phyloP scores from a whole-genome alignment of 2,113 vertebrate species.

The Grammomys surdaster region DNA sequence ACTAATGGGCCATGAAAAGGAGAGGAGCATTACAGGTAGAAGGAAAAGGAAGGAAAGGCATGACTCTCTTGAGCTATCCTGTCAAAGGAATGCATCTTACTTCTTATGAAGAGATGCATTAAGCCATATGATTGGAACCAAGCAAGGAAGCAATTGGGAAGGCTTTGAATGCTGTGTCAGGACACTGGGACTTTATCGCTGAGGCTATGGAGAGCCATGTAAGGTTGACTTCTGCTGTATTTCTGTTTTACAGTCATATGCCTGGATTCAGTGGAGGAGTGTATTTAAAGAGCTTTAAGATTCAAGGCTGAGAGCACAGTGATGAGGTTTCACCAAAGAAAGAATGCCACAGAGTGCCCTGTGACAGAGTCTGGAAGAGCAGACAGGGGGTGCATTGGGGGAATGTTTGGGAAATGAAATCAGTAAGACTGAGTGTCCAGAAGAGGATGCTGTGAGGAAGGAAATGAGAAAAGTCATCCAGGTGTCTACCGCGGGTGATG shows the following conservation, averaged over 20 bases:
- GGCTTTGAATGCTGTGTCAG: not conserved
- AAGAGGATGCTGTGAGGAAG: not conserved
- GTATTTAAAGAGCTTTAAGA: not conserved
- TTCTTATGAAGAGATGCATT: not conserved
- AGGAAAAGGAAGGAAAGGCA: not conserved
- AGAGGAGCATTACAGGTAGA: not conserved
- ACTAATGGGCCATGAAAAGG: not conserved
- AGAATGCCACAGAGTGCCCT: not conserved
- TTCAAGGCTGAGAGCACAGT: not conserved
- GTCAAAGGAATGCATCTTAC: not conserved
- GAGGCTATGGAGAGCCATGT: not conserved
- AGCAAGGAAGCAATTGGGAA: not conserved
- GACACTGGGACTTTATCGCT: not conserved
- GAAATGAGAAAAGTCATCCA: not conserved
- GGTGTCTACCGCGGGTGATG: not conserved
- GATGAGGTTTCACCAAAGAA: not conserved
- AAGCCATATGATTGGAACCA: not conserved
- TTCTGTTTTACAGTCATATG: not conserved
- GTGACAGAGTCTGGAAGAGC: not conserved
- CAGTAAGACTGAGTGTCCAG: not conserved
- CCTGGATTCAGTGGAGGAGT: too few relatives aligned
- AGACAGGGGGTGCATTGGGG: not conserved
- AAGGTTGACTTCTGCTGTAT: not conserved
- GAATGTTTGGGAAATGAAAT: not conserved
- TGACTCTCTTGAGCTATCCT: not conserved